phyloP scores from a whole-genome alignment of 2,888 invertebrate species.

The Lasius fuliginosus region DNA sequence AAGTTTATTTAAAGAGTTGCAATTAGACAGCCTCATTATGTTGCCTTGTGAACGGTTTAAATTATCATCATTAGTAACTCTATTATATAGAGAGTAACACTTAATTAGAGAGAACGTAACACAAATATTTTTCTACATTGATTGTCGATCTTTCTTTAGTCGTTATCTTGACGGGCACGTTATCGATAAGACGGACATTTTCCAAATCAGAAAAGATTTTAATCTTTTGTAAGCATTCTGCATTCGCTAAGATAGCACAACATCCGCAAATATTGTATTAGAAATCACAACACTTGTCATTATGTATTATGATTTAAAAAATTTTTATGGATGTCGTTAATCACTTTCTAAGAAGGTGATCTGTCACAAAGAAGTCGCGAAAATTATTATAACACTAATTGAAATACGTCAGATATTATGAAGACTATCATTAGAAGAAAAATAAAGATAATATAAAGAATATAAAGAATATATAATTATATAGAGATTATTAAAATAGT shows the following conservation, averaged over 20 bases:
- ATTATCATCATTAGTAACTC: background rate
- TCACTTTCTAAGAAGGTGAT: background rate
- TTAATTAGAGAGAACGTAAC: background rate
- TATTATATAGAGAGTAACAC: background rate
- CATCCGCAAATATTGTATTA: background rate
- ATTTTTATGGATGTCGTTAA: background rate
- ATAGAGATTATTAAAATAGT: background rate
- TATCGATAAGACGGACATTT: conserved; percentile 27
- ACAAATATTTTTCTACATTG: conserved; percentile 13
- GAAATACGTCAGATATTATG: background rate
- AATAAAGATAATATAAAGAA: background rate
- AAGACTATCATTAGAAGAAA: background rate
- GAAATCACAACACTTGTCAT: background rate
- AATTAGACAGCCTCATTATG: background rate
- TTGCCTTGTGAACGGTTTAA: background rate
- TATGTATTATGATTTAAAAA: background rate
- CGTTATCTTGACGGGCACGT: conserved; percentile 25
- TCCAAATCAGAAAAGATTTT: conserved; percentile 18
- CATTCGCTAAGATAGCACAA: background rate
- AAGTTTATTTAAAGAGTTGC: background rate
- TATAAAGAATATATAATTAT: background rate
- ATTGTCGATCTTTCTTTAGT: conserved; percentile 4
- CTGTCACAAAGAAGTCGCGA: background rate
- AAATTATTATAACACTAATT: background rate
- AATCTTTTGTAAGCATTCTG: background rate